Conservation (phyloP, 2,888 invertebrate genomes). For the Eupithecia tripunctaria region DNA sequence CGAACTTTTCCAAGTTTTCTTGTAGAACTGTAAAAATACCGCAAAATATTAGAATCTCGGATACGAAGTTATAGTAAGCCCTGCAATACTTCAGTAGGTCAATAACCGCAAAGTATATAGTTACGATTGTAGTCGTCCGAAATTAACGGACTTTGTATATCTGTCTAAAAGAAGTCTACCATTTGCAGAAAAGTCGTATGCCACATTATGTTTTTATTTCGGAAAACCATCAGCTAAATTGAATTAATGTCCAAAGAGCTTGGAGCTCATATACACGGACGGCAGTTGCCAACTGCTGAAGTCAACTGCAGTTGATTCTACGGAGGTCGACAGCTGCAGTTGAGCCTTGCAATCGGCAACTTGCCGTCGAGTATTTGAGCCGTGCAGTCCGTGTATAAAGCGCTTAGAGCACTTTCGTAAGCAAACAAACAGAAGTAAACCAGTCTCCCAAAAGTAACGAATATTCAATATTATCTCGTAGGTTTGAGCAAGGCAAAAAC, state of each 20-base stretch:
- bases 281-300: too few species aligned
- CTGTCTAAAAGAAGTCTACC: background rate
- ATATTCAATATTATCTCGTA: conserved; percentile 1
- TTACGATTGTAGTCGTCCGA: background rate
- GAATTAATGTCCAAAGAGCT: background rate
- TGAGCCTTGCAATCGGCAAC: too few species aligned
- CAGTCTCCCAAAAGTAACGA: background rate
- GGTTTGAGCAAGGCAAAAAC: conserved; percentile 26
- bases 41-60: too few species aligned
- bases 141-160: background rate
- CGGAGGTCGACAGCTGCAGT: too few species aligned
- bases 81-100: background rate
- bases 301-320: too few species aligned
- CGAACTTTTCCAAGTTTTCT: too few species aligned
- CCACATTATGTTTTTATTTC: background rate
- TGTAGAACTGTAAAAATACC: too few species aligned
- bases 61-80: background rate
- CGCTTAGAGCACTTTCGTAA: background rate
- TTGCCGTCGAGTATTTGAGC: too few species aligned
- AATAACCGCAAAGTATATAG: background rate
- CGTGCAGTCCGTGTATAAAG: too few species aligned
- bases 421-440: background rate
- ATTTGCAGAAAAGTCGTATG: background rate
- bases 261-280: too few species aligned
- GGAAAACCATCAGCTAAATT: background rate